These are phyloP conservation scores for Cervus canadensis DNA, from an alignment of 2,113 vertebrate genomes.

Conservation along the genomic window DNA sequence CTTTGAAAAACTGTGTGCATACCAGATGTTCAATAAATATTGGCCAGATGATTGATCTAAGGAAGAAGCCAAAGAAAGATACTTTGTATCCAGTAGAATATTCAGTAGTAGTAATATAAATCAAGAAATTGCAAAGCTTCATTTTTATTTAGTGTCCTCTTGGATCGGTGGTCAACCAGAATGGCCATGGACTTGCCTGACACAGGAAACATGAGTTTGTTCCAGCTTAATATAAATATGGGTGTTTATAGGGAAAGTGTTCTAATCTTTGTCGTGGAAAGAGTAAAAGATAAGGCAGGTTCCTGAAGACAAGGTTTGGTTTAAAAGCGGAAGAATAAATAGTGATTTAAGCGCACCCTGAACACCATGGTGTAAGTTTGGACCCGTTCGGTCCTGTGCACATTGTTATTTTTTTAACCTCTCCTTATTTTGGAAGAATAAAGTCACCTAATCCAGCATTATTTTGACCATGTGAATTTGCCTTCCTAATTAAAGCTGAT, in stretches of 20 bases:
- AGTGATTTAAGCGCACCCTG: neutral
- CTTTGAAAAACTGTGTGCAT: neutral
- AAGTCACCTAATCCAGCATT: neutral
- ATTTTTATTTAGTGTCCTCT: neutral
- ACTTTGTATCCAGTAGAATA: neutral
- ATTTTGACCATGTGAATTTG: constrained; percentile 32
- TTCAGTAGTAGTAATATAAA: neutral
- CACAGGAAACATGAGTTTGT: neutral
- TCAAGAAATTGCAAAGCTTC: neutral
- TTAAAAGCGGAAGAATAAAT: neutral
- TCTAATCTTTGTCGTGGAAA: neutral
- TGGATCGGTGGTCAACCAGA: neutral
- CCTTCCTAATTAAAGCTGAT: neutral
- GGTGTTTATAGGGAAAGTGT: neutral
- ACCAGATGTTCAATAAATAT: neutral
- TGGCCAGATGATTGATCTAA: constrained; percentile 15
- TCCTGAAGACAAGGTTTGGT: neutral
- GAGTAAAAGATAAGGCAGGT: neutral
- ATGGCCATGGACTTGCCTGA: neutral
- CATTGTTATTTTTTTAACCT: neutral
- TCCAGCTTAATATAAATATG: neutral
- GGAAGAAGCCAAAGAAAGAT: neutral
- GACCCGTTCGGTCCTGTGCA: neutral
- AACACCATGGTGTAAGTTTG: neutral
- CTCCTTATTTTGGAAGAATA: neutral